Percentiles rank a stretch among this genome's conserved stretches.
Evolutionary conservation across 2,797 vertebrate species (phyloP).

Genomic region (Channa striata): DNA sequence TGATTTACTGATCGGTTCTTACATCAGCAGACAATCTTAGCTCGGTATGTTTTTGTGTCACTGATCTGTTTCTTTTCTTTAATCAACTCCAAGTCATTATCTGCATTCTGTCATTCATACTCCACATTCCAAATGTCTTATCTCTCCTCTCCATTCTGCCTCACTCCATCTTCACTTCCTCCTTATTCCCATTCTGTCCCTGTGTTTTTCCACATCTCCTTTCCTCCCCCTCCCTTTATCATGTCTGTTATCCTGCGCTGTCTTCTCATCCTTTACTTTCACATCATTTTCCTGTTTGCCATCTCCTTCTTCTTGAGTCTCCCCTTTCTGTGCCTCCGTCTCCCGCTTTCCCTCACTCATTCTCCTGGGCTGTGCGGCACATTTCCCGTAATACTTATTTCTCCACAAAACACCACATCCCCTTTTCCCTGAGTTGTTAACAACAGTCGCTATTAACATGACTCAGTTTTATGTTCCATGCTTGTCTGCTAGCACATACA

Average conservation of each 20-base stretch:
- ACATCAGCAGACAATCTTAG: constrained; percentile 28
- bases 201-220: constrained; percentile 25
- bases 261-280: constrained; percentile 55
- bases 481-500: constrained; percentile 60
- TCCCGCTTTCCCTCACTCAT: constrained; percentile 65
- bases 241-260: constrained; percentile 38
- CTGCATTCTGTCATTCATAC: constrained; percentile 14
- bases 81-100: constrained; percentile 34
- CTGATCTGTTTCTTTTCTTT: constrained; percentile 38
- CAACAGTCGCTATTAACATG: constrained; percentile 82
- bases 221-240: constrained; percentile 16
- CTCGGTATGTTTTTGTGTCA: constrained; percentile 11
- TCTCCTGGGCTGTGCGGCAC: constrained; percentile 73
- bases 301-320: constrained; percentile 56
- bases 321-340: constrained; percentile 74
- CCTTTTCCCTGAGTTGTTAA: constrained; percentile 80
- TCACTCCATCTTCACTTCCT: constrained; percentile 9
- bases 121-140: constrained; percentile 28
- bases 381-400: constrained; percentile 82
- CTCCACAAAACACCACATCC: constrained; percentile 81
- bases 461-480: constrained; percentile 75
- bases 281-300: constrained; percentile 59
- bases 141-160: constrained; percentile 24
- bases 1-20: constrained; percentile 15
- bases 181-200: constrained; percentile 14